A percentile compares a stretch with the other conserved stretches of the same genome.
These are phyloP conservation scores for Lophius americanus DNA, from an alignment of 2,797 vertebrate genomes.

Conservation along the genomic window DNA sequence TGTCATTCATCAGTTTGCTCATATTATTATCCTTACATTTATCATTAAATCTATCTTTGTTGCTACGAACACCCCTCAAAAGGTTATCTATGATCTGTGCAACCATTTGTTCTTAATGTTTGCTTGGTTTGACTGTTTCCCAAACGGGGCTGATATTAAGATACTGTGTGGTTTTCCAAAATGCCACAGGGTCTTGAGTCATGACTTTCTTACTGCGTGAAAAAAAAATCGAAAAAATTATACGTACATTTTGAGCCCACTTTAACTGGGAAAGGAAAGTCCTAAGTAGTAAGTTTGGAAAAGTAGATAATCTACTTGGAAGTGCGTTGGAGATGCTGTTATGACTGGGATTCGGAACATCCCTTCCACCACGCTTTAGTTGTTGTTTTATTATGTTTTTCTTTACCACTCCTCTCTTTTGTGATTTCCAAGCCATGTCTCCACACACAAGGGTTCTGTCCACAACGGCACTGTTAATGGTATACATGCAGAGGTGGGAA, in stretches of 20 bases:
- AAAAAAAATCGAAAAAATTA: conserved; percentile 1
- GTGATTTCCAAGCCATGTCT: conserved; percentile 1
- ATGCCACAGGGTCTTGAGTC: not conserved
- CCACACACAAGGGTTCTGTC: no score
- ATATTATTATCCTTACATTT: no score
- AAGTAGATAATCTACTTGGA: not conserved
- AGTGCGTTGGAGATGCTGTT: not conserved
- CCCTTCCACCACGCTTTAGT: conserved; percentile 4
- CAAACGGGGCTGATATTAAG: not conserved
- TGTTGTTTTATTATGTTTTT: not conserved
- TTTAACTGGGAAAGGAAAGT: not conserved
- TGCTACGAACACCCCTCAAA: no score
- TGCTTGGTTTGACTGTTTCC: not conserved
- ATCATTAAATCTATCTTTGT: no score
- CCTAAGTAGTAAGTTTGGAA: not conserved
- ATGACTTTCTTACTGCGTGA: no score
- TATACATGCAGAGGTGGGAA: no score
- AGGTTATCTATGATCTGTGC: conserved; percentile 1
- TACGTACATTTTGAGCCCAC: not conserved
- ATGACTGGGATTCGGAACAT: not conserved
- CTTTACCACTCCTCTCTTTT: not conserved
- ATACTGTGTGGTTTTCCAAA: not conserved
- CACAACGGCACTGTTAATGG: no score
- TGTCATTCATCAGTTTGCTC: no score
- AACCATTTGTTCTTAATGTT: not conserved